Evolutionary conservation across 2,797 vertebrate genomes (phyloP).

Genomic region (Labeo calbasu): DNA sequence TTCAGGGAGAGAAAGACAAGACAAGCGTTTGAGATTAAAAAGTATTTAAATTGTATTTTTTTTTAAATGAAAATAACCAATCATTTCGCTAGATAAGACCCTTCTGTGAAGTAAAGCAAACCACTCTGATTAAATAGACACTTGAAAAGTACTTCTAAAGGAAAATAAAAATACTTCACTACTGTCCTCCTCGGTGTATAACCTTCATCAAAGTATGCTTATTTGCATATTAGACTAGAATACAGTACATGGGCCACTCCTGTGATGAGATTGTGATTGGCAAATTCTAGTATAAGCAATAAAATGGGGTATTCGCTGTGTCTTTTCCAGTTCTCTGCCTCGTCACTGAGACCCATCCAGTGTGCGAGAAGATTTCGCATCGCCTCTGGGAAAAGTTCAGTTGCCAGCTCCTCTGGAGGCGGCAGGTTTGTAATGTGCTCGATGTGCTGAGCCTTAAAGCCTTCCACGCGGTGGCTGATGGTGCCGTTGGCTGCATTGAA

Average conservation of each 20-base stretch:
- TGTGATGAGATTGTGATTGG: constrained; percentile 86
- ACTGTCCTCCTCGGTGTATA: background rate
- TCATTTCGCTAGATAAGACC: too few species aligned
- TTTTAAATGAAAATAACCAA: too few species aligned
- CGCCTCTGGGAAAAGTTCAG: constrained; percentile 82
- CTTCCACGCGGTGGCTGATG: constrained; percentile 82
- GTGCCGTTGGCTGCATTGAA: constrained; percentile 78
- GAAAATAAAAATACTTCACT: too few species aligned
- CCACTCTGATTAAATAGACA: too few species aligned
- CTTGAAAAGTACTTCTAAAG: too few species aligned
- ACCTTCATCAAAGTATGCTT: constrained; percentile 25
- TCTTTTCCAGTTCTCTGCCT: constrained; percentile 75
- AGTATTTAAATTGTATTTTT: too few species aligned
- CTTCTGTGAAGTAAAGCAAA: too few species aligned
- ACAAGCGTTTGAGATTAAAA: too few species aligned
- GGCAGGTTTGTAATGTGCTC: constrained; percentile 83
- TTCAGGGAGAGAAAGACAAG: too few species aligned
- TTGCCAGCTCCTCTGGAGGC: constrained; percentile 79
- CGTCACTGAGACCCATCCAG: constrained; percentile 84
- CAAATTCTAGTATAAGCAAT: constrained; percentile 85
- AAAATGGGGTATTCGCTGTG: constrained; percentile 84
- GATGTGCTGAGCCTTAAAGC: constrained; percentile 83
- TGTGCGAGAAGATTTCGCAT: constrained; percentile 81
- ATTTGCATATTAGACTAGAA: constrained; percentile 84
- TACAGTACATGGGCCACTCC: constrained; percentile 86